A percentile compares a stretch with the other conserved stretches of the same genome.
These are phyloP conservation scores for Daphoenositta chrysoptera DNA, from an alignment of 2,113 vertebrate genomes.

Conservation along the genomic window DNA sequence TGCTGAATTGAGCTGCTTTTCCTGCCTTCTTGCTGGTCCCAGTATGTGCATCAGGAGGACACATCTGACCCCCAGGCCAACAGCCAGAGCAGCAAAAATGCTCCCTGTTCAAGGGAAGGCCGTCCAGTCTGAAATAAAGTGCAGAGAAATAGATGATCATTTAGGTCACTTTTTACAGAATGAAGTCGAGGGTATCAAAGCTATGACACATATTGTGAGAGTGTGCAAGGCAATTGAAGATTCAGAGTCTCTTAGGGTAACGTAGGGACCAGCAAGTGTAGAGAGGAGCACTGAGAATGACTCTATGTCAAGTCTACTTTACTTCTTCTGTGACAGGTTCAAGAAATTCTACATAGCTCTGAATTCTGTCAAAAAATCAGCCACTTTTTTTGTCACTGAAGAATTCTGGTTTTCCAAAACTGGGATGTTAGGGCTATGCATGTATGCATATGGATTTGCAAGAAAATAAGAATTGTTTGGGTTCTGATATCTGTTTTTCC, in stretches of 20 bases:
- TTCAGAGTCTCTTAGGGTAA: neutral
- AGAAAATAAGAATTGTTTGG: neutral
- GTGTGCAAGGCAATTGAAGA: neutral
- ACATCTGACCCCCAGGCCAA: neutral
- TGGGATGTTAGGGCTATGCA: neutral
- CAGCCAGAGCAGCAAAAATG: neutral
- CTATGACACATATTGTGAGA: neutral
- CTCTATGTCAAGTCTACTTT: neutral
- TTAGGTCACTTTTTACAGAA: neutral
- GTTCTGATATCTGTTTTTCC: neutral
- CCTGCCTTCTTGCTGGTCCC: neutral
- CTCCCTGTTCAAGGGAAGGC: neutral
- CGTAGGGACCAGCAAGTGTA: neutral
- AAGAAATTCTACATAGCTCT: neutral
- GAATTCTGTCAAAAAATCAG: neutral
- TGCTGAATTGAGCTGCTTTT: neutral
- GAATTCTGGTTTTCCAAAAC: neutral
- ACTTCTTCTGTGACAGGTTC: neutral
- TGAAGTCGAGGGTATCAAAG: neutral
- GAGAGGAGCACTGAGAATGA: neutral
- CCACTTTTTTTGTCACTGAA: neutral
- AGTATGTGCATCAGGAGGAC: neutral
- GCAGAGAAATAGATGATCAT: neutral
- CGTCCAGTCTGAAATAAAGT: neutral
- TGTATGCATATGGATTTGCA: fast-evolving